phyloP scores from a whole-genome alignment of 2,113 vertebrate genomes.

The Ifrita kowaldi region DNA sequence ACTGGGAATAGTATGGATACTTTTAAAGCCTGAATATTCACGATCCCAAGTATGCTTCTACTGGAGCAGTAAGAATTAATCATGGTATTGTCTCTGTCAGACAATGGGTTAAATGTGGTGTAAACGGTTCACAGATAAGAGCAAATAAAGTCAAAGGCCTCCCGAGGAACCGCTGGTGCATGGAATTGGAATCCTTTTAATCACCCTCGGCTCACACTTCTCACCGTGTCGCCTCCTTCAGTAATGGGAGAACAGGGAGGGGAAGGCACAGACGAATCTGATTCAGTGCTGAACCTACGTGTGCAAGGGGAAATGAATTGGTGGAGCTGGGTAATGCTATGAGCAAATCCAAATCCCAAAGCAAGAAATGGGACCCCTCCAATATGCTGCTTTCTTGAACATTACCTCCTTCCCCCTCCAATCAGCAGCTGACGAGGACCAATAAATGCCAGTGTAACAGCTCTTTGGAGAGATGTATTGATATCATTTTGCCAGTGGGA shows the following conservation, averaged over 20 bases:
- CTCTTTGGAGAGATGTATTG: slow-evolving; percentile 39
- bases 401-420: not conserved
- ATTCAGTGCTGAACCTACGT: not conserved
- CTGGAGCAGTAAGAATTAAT: not conserved
- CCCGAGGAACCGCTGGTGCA: not conserved
- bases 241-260: not conserved
- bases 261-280: not conserved
- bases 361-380: not conserved
- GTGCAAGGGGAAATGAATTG: not conserved
- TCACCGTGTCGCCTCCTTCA: fast-evolving
- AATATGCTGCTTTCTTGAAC: not conserved
- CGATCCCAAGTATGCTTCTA: not conserved
- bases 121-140: not conserved
- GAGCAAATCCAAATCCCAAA: slow-evolving; percentile 6
- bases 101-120: not conserved
- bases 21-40: not conserved
- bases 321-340: not conserved
- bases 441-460: slow-evolving; percentile 34
- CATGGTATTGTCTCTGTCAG: not conserved
- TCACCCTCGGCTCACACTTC: not conserved
- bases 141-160: not conserved
- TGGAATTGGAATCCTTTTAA: not conserved
- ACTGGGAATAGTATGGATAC: not conserved
- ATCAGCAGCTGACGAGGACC: not conserved
- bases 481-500: slow-evolving; percentile 34